Conservation (phyloP, 2,113 vertebrate species). For the Tursiops truncatus region DNA sequence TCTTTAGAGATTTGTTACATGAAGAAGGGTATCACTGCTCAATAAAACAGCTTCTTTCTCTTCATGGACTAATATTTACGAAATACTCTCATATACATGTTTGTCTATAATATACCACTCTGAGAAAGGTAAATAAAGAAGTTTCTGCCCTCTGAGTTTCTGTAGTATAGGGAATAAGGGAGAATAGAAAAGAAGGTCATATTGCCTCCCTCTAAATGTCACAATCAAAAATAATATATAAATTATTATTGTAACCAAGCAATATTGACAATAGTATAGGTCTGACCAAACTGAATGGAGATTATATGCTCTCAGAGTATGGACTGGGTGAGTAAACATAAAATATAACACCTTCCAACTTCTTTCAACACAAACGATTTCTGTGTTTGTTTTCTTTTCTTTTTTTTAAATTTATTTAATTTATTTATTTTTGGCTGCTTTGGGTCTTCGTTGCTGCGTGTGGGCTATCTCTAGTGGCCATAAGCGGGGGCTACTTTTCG, state of each 20-base stretch:
- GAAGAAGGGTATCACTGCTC: neutral
- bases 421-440: no score
- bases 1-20: neutral
- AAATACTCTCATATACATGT: neutral
- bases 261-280: neutral
- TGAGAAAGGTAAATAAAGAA: neutral
- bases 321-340: neutral
- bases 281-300: neutral
- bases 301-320: neutral
- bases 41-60: neutral
- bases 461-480: no score
- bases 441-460: no score
- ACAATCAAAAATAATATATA: neutral
- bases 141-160: neutral
- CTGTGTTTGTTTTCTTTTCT: neutral
- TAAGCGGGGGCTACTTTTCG: no score
- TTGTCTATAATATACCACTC: neutral
- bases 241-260: neutral
- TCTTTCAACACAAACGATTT: neutral
- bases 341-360: neutral
- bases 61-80: neutral
- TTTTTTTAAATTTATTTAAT: no score
- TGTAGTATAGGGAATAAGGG: neutral
- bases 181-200: neutral
- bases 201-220: neutral